A percentile compares a stretch with the other conserved stretches of the same genome.
These are phyloP conservation scores for Adelosebastes latens DNA, from an alignment of 2,797 vertebrate species.

Conservation along the genomic window DNA sequence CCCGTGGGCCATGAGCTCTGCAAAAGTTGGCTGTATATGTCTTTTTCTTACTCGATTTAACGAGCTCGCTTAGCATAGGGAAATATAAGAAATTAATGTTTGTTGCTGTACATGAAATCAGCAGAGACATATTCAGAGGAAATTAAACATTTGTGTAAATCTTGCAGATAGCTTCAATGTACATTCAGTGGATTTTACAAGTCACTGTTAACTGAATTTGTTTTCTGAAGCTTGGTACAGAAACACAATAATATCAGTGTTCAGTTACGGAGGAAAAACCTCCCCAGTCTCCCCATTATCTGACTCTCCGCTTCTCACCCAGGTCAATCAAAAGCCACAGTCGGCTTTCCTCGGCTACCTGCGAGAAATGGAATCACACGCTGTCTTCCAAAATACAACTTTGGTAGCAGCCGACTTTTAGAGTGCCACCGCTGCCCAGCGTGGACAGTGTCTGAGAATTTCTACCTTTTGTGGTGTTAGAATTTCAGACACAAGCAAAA, in stretches of 20 bases:
- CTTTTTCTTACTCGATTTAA: slow-evolving; percentile 36
- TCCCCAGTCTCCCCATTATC: slow-evolving; percentile 31
- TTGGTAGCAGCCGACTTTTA: slow-evolving; percentile 2
- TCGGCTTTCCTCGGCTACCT: slow-evolving; percentile 24
- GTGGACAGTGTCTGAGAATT: slow-evolving; percentile 26
- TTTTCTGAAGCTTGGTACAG: slow-evolving; percentile 19
- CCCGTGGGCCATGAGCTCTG: slow-evolving; percentile 24
- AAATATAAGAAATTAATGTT: slow-evolving; percentile 1
- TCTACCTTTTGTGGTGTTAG: slow-evolving; percentile 23
- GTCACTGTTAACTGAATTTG: slow-evolving; percentile 10
- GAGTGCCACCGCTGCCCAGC: background rate
- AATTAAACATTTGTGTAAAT: slow-evolving; percentile 6
- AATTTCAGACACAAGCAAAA: slow-evolving; percentile 53
- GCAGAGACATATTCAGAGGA: background rate
- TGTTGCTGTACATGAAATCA: slow-evolving; percentile 6
- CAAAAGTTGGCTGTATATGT: slow-evolving; percentile 23
- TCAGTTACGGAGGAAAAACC: slow-evolving; percentile 38
- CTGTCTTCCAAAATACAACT: slow-evolving; percentile 32
- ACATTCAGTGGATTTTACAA: slow-evolving; percentile 15
- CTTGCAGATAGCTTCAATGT: background rate
- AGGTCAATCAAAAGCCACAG: slow-evolving; percentile 44
- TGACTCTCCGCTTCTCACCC: slow-evolving; percentile 17
- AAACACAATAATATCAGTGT: slow-evolving; percentile 33
- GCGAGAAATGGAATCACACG: slow-evolving; percentile 27
- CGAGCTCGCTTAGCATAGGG: slow-evolving; percentile 15